Evolutionary conservation across 2,113 vertebrate genomes (phyloP), one percentile per base, ranked within the genome.

Genomic region (Microcebus tavaratra): DNA sequence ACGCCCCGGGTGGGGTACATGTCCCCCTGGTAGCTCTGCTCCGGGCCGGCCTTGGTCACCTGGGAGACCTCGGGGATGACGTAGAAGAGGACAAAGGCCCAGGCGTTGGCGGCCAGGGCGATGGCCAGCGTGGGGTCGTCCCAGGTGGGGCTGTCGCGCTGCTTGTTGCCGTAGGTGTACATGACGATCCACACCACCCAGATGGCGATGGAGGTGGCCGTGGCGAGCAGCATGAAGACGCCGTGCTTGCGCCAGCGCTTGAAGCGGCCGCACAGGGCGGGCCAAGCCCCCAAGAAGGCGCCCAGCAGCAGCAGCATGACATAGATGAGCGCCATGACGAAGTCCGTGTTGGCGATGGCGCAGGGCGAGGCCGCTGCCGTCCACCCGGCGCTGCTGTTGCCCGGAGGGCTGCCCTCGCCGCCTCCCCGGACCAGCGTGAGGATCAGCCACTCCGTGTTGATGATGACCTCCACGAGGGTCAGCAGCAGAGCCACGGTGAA

Each of bases 401-500:
- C 92, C 50, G 0, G 13, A 0, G 84, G 3, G 17, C 9, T 34
- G 0, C 6, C 65, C 34, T 79, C 80, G 0, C 59, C 94, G 0
- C 98, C 97, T 1, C n/a, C 97, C 23, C 98, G 99, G 0, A 98
- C 99, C 48, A 99, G 96, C 0, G 99, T 99, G 97, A 99, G 99
- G 94, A 99, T 98, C 57, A 99, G 98, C 99, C 99, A 99, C 98
- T 99, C 99, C 0, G 99, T 93, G 79, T 99, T 99, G 98, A 99
- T 99, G 97, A 99, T 98, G 72, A 99, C 99, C 98, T 99, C 99
- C 81, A 99, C 99, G 12, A 99, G 97, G 98, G 99, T 98, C 2
- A 99, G 98, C 5, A 98, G 98, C 96, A 99, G 3, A 0, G 99
- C 99, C 82, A 99, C 98, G 0, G 98, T 88, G 82, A 99, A 99